Base-by-base conservation (phyloP, 2,113 vertebrate species). In the Ictalurus punctatus region DNA sequence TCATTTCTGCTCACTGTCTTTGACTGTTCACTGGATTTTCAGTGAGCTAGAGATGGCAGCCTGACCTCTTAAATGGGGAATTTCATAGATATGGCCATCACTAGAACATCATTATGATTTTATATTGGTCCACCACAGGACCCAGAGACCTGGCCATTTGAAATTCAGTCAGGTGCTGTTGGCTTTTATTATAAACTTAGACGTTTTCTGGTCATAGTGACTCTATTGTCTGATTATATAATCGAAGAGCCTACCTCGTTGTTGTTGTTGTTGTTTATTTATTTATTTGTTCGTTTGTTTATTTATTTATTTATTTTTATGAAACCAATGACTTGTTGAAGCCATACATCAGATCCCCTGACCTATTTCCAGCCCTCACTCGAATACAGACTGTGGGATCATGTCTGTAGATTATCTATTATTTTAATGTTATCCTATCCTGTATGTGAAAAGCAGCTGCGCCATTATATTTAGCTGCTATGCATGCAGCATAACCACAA, bases 1-100 rank as follows among this genome's bases (percentile, higher is more conserved):
- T 83, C 19, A 65, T 89, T 65, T 58, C 63, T 56, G 85, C 83
- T 82, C 34, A 44, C 13, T 56, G 19, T 85, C 37, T 56, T 40
- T 21, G 27, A 59, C 58, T 48, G 86, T 67, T 82, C 27, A 81
- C 83, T 37, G 63, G 8, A 52, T 86, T 73, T 84, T 63, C 54
- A 52, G 44, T 81, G 59, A 87, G 67, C 40, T 69, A 83, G 58
- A 86, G 40, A 54, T 44, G 52, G 58, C 76, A 67, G 71, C 17
- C 71, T 74, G 71, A 74, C 71, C 40, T 37, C 52, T 71, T 67
- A 84, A 48, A 74, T 56, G 23, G 10, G 56, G 58, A 71, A 56
- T 54, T 58, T 86, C 34, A 30, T 71, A 65, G 69, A 37, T 79
- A 59, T 63, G 63, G 6, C 73, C 54, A 85, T 92, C 37, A 63